Conservation (phyloP, 2,797 vertebrate species). For the Passerculus sandwichensis region DNA sequence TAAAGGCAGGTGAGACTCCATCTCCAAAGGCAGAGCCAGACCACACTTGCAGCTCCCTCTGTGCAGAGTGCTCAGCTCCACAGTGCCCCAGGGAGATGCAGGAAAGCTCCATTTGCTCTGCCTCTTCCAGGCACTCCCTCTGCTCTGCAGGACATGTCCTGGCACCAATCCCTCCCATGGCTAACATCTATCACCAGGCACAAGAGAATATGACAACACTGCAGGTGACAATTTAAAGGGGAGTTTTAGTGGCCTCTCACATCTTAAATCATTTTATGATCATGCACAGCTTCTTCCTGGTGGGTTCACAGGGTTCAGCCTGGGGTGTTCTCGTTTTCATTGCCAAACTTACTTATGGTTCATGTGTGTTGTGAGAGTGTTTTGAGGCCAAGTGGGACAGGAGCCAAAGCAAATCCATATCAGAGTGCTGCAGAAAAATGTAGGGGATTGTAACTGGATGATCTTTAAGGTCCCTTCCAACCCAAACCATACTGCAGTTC, state of each 20-base stretch:
- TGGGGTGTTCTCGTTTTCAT: neutral
- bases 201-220: neutral
- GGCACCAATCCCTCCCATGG: neutral
- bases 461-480: neutral
- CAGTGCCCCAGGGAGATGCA: neutral
- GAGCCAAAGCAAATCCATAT: neutral
- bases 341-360: neutral
- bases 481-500: neutral
- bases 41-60: accelerated
- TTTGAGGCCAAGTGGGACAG: neutral
- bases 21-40: neutral
- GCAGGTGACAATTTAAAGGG: neutral
- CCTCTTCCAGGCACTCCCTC: neutral
- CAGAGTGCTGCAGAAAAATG: neutral
- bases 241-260: neutral
- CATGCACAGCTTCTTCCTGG: neutral
- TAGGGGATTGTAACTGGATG: neutral
- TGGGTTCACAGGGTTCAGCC: neutral
- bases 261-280: neutral
- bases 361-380: neutral
- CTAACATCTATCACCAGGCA: neutral
- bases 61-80: neutral
- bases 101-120: neutral
- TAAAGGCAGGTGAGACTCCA: neutral
- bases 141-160: neutral